Evolutionary conservation across 37 sponge, comb jelly and placozoan species (phyloP).

Genomic region (Chondrilla cf. caribensis): DNA sequence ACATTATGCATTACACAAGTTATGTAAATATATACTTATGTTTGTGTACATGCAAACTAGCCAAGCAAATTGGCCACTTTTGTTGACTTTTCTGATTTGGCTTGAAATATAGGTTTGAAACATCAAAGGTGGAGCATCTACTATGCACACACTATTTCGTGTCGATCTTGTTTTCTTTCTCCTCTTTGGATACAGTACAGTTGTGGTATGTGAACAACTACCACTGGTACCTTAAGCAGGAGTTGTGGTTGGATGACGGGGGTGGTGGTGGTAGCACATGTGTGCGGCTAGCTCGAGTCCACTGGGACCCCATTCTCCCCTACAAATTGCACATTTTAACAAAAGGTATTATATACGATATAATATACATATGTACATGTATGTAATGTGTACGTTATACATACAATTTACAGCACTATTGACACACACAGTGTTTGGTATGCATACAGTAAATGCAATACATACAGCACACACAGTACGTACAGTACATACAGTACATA

Average conservation of each 20-base stretch:
- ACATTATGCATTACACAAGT: too few species aligned
- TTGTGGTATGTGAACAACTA: constrained; percentile 83
- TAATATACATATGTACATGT: not conserved
- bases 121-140: too few species aligned
- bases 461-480: too few species aligned
- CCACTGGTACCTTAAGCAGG: constrained; percentile 96
- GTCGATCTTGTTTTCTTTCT: not conserved
- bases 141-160: too few species aligned
- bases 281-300: constrained; percentile 13
- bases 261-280: not conserved
- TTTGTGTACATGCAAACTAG: not conserved
- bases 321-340: constrained; percentile 72
- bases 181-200: constrained; percentile 52
- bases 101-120: too few species aligned
- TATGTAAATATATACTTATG: not conserved
- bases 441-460: too few species aligned
- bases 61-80: too few species aligned
- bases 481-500: too few species aligned
- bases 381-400: too few species aligned
- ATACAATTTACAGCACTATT: too few species aligned
- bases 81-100: too few species aligned
- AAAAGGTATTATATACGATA: constrained; percentile 25
- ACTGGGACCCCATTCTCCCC: constrained; percentile 76
- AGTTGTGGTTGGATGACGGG: constrained; percentile 36
- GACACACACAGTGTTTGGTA: too few species aligned